These are phyloP conservation scores for Leptopilina syphax DNA, from an alignment of 2,888 invertebrate species.

Conservation along the genomic window DNA sequence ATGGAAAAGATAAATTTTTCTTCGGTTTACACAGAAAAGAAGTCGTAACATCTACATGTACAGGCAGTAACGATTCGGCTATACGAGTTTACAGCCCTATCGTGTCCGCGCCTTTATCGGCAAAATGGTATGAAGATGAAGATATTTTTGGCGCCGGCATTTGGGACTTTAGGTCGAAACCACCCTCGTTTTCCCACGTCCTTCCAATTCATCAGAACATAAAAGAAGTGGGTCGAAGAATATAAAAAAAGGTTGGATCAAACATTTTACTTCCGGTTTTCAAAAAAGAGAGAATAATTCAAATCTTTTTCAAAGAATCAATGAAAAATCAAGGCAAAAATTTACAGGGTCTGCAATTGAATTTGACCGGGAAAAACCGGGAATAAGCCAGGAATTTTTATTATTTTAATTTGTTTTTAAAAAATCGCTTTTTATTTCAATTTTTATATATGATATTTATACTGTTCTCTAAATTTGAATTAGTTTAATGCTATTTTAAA, in stretches of 20 bases:
- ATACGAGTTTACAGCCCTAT: conserved; percentile 36
- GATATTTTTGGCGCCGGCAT: conserved; percentile 70
- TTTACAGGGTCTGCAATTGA: too few species aligned
- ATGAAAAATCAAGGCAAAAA: not conserved
- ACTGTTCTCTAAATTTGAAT: too few species aligned
- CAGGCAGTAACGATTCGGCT: conserved; percentile 4
- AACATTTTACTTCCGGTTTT: conserved; percentile 14
- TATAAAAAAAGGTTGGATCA: conserved; percentile 27
- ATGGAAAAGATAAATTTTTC: not conserved
- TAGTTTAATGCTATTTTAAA: too few species aligned
- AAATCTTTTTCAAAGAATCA: conserved; percentile 28
- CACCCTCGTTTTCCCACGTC: conserved; percentile 32
- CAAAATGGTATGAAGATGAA: conserved; percentile 63
- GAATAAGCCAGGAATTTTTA: too few species aligned
- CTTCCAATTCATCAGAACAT: conserved; percentile 40
- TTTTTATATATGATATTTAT: too few species aligned
- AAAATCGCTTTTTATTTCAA: too few species aligned
- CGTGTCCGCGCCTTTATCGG: conserved; percentile 66
- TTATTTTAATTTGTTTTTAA: too few species aligned
- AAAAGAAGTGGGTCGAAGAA: conserved; percentile 45
- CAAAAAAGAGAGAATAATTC: conserved; percentile 42
- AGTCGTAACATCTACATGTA: conserved; percentile 19
- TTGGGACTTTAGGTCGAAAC: conserved; percentile 28
- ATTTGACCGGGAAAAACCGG: too few species aligned
- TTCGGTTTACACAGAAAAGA: not conserved